phyloP scores from a whole-genome alignment of 1,140 invertebrate genomes.

The Battus philenor region DNA sequence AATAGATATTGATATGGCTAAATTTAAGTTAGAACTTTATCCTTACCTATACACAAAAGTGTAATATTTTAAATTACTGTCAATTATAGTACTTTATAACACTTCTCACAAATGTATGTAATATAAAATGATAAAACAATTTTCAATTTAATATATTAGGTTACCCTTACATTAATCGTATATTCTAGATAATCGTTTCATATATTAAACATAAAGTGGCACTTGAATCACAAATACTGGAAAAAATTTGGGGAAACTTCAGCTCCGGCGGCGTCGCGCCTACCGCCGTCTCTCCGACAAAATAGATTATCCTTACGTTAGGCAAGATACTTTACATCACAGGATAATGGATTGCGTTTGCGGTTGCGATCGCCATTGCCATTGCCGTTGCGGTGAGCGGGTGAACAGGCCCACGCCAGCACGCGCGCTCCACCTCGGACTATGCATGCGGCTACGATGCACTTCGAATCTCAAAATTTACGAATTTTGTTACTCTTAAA shows the following conservation, averaged over 20 bases:
- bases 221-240: slow-evolving; percentile 79
- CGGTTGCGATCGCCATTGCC: slow-evolving; percentile 22
- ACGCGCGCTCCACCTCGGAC: slow-evolving; percentile 53
- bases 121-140: slow-evolving; percentile 78
- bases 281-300: slow-evolving; percentile 38
- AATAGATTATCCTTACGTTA: slow-evolving; percentile 57
- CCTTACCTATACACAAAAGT: slow-evolving; percentile 76
- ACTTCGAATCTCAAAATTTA: slow-evolving; percentile 73
- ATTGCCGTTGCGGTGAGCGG: slow-evolving; percentile 20
- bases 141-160: slow-evolving; percentile 77
- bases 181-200: slow-evolving; percentile 78
- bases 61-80: slow-evolving; percentile 74
- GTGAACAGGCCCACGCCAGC: slow-evolving; percentile 14
- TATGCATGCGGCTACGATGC: slow-evolving; percentile 73
- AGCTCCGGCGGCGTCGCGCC: slow-evolving; percentile 38
- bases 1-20: slow-evolving; percentile 78
- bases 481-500: slow-evolving; percentile 59
- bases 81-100: slow-evolving; percentile 74
- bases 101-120: slow-evolving; percentile 75
- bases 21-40: slow-evolving; percentile 77
- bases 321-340: slow-evolving; percentile 59
- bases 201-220: slow-evolving; percentile 78
- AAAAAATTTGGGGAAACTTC: slow-evolving; percentile 77
- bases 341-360: slow-evolving; percentile 42
- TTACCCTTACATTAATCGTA: slow-evolving; percentile 77